Evolutionary conservation across 2,797 vertebrate genomes (phyloP).

Genomic region (Brachyalestes nurse): DNA sequence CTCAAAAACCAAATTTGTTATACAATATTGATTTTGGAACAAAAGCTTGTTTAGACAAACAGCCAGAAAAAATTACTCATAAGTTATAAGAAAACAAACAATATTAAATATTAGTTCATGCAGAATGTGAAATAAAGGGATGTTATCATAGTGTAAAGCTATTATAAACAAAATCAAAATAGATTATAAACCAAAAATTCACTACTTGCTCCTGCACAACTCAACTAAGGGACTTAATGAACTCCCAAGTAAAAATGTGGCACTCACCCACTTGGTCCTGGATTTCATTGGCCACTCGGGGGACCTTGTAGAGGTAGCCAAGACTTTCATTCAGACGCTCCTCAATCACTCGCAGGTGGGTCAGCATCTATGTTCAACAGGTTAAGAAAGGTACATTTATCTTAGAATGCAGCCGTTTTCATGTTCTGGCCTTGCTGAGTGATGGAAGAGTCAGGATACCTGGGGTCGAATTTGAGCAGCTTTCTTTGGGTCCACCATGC

Average conservation of each 20-base stretch:
- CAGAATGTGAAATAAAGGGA: too few species aligned
- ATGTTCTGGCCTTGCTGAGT: not conserved
- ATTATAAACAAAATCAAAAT: too few species aligned
- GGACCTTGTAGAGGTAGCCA: slow-evolving; percentile 93
- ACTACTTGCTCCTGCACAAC: not conserved
- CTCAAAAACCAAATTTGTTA: too few species aligned
- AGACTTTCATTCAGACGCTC: slow-evolving; percentile 98
- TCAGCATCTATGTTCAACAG: slow-evolving; percentile 85
- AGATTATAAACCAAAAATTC: too few species aligned
- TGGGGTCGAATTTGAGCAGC: slow-evolving; percentile 96
- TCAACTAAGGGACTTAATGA: not conserved
- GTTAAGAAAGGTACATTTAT: not conserved
- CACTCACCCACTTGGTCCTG: slow-evolving; percentile 94
- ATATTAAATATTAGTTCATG: too few species aligned
- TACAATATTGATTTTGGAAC: too few species aligned
- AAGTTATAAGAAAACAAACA: too few species aligned
- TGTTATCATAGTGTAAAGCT: too few species aligned
- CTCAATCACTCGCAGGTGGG: slow-evolving; percentile 95
- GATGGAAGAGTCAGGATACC: slow-evolving; percentile 67
- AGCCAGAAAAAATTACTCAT: too few species aligned
- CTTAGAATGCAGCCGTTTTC: not conserved
- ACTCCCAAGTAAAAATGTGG: not conserved
- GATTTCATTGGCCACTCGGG: slow-evolving; percentile 91
- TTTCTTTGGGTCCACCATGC: slow-evolving; percentile 96
- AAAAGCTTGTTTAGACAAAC: too few species aligned